Evolutionary conservation across 2,113 vertebrate species (phyloP).

Genomic region (Coregonus clupeaformis): DNA sequence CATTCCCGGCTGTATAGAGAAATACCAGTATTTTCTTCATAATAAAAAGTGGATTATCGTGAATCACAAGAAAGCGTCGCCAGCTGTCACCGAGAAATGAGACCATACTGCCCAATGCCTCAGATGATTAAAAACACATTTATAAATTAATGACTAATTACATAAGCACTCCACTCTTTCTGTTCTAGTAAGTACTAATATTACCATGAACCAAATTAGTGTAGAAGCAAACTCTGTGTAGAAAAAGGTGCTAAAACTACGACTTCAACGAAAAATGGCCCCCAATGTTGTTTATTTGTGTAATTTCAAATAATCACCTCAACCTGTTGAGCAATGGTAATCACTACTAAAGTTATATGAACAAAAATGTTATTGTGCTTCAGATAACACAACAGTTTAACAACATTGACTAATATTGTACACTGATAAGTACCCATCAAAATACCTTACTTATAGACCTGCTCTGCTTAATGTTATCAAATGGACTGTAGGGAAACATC

Average conservation of each 20-base stretch:
- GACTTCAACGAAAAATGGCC: background rate
- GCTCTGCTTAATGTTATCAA: background rate
- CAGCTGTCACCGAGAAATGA: conserved; percentile 98
- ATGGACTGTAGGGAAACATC: background rate
- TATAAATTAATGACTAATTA: conserved; percentile 81
- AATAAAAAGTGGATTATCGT: conserved; percentile 99
- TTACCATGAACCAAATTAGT: background rate
- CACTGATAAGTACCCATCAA: background rate
- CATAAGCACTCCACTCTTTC: conserved; percentile 59
- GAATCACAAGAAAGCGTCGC: conserved; percentile 91
- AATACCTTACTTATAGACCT: background rate
- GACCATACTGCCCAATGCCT: conserved; percentile 77
- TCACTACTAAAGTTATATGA: background rate
- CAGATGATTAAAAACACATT: conserved; percentile 83
- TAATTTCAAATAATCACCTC: background rate
- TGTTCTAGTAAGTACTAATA: conserved; percentile 66
- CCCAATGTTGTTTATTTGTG: background rate
- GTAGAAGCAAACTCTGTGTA: background rate
- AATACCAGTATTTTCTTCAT: conserved; percentile 92
- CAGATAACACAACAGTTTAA: background rate
- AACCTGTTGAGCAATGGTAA: conserved; percentile 7
- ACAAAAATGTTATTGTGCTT: no score
- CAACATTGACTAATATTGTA: background rate
- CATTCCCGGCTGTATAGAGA: conserved; percentile 84
- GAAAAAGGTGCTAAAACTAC: background rate